Conservation (phyloP, 2,888 invertebrate species). For the Thymelicus lineola region DNA sequence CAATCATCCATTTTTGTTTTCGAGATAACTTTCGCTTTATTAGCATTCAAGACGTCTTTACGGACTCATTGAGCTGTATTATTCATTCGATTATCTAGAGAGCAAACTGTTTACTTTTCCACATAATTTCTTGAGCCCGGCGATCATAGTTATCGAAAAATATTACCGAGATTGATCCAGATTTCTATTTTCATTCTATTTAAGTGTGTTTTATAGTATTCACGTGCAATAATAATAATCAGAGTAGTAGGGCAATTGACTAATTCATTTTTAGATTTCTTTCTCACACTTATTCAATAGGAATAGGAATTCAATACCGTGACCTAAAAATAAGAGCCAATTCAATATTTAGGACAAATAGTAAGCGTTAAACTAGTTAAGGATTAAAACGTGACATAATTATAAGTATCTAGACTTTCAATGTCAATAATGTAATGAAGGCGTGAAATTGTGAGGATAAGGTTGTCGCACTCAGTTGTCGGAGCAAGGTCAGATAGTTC, state of each 20-base stretch:
- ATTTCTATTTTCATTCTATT: background rate
- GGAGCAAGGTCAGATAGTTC: conserved; percentile 36
- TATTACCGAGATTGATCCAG: background rate
- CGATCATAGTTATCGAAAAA: background rate
- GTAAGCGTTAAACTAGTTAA: conserved; percentile 14
- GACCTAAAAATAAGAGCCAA: conserved; percentile 44
- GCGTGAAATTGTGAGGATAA: conserved; percentile 52
- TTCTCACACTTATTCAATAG: background rate
- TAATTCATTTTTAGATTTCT: conserved; percentile 13
- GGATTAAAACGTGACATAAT: conserved; percentile 43
- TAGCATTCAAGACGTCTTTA: conserved; percentile 27
- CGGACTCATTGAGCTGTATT: conserved; percentile 22
- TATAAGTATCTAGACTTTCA: conserved; percentile 39
- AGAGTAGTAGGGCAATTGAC: background rate
- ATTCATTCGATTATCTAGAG: conserved; percentile 29
- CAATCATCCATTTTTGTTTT: conserved; percentile 27
- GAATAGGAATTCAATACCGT: conserved; percentile 21
- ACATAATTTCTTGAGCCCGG: background rate
- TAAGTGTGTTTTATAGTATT: background rate
- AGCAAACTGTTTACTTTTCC: conserved; percentile 1
- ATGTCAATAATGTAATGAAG: conserved; percentile 44
- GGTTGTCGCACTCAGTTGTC: conserved; percentile 45
- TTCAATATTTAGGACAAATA: conserved; percentile 32
- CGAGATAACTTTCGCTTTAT: conserved; percentile 29
- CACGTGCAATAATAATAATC: background rate